Evolutionary conservation across 2,888 invertebrate genomes (phyloP), one percentile per base, ranked within the genome.

Genomic region (Strigamia transsilvanica): DNA sequence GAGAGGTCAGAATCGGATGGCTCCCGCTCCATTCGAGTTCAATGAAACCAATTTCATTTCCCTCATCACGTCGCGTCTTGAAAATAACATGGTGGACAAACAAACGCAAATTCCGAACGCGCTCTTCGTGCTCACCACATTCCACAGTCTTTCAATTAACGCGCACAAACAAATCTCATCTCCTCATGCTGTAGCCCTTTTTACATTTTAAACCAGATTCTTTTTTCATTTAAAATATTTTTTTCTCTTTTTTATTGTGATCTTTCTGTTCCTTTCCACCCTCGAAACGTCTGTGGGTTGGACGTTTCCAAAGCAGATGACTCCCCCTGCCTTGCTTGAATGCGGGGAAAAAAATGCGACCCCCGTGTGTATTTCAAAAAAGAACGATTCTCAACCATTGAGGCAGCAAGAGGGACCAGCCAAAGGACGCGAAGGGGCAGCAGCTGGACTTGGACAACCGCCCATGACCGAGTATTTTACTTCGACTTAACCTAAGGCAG

Each of bases 361-460:
- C 79, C 38, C 79, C 41, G 79, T 79, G 42, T 79, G 79, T 38
- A 79, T 79, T 79, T 79, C 79, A 79, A 79, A 79, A 79, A 79
- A 79, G 79, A 42, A 42, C 79, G 79, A 79, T 79, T 79, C 79
- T 41, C 79, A 79, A 23, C 42, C 79, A 79, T 79, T 79, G 41
- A 79, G 79, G 79, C 79, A 56, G 56, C 56, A 79, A 79, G 42
- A 79, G 79, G 79, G 79, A 79, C 79, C 79, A 79, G 79, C 41
- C n/a, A 42, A 27, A 79, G 42, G 79, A 42, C 23, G 79, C 6
- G 79, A 41, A 23, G 42, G 79, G 56, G 56, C 56, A 56, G 18
- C 56, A 56, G 56, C 56, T 56, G 56, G 56, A 18, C 56, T 56
- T 56, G 56, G 56, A 56, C 56, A 56, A 18, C 56, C 56, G 56